Evolutionary conservation across 2,113 vertebrate genomes (phyloP).

Genomic region (Hemiprocne comata): DNA sequence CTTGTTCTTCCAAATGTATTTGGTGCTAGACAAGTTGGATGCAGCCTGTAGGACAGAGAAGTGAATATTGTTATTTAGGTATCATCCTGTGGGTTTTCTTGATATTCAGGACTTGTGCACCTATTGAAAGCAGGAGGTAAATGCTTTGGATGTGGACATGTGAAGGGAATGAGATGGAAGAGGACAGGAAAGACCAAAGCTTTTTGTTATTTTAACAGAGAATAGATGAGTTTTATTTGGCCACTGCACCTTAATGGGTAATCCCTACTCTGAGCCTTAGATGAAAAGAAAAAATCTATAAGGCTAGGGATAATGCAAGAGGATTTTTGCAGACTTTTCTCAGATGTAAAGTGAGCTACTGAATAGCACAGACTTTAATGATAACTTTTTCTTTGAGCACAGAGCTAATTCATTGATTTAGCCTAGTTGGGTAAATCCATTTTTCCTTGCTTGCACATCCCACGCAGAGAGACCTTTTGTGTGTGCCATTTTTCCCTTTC

Average conservation of each 20-base stretch:
- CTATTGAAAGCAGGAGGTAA: neutral
- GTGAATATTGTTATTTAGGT: neutral
- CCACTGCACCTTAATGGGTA: constrained; percentile 34
- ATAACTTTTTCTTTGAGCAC: constrained; percentile 24
- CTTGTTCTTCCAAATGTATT: neutral
- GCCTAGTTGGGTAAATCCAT: neutral
- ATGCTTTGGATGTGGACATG: neutral
- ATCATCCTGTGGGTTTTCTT: neutral
- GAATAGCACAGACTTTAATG: constrained; percentile 13
- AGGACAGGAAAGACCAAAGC: constrained; percentile 2
- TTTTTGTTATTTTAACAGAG: constrained; percentile 4
- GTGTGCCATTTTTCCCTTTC: neutral
- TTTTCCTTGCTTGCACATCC: neutral
- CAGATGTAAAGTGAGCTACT: constrained; percentile 27
- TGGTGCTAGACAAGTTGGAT: neutral
- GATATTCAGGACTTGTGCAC: neutral
- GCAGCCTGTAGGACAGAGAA: neutral
- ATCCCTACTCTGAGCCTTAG: constrained; percentile 33
- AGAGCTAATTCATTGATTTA: constrained; percentile 31
- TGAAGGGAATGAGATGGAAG: neutral
- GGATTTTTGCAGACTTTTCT: constrained; percentile 53
- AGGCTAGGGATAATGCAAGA: constrained; percentile 32
- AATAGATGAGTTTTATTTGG: constrained; percentile 24
- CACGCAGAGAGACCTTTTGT: neutral
- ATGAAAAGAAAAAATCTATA: constrained; percentile 45